Percentiles rank a stretch among this genome's conserved stretches.
Conservation (phyloP, 2,888 invertebrate species). For the Aphidius colemani region DNA sequence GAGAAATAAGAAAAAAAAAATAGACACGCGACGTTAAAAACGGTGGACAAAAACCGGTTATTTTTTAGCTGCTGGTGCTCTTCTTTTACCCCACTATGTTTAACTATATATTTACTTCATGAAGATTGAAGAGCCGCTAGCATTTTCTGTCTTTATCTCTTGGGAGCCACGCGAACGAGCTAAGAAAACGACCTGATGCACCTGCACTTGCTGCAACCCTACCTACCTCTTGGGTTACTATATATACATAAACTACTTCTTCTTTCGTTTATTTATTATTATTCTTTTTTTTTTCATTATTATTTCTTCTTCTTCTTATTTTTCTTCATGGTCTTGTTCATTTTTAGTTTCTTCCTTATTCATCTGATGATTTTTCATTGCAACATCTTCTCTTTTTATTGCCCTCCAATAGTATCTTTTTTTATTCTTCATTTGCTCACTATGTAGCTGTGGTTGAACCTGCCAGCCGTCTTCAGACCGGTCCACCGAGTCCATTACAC, state of each 20-base stretch:
- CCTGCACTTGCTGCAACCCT: slow-evolving; percentile 47
- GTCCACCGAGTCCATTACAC: slow-evolving; percentile 40
- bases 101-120: slow-evolving; percentile 12
- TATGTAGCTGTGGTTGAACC: slow-evolving; percentile 28
- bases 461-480: slow-evolving; percentile 26
- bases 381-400: slow-evolving; percentile 24
- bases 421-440: slow-evolving; percentile 29
- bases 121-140: neutral
- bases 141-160: slow-evolving; percentile 32
- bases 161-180: slow-evolving; percentile 56
- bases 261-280: slow-evolving; percentile 20
- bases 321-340: slow-evolving; percentile 19
- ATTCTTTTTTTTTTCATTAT: slow-evolving; percentile 4
- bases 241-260: slow-evolving; percentile 22
- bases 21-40: slow-evolving; percentile 22
- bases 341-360: slow-evolving; percentile 20
- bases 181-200: slow-evolving; percentile 44
- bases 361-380: slow-evolving; percentile 22
- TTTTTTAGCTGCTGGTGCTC: slow-evolving; percentile 42
- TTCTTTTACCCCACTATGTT: slow-evolving; percentile 30
- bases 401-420: slow-evolving; percentile 30
- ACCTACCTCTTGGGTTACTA: slow-evolving; percentile 14
- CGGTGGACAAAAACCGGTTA: slow-evolving; percentile 15
- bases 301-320: slow-evolving; percentile 6
- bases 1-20: neutral